Evolutionary conservation across 1,140 invertebrate genomes (phyloP), one percentile per base, ranked within the genome.

Genomic region (Augochlora pura): DNA sequence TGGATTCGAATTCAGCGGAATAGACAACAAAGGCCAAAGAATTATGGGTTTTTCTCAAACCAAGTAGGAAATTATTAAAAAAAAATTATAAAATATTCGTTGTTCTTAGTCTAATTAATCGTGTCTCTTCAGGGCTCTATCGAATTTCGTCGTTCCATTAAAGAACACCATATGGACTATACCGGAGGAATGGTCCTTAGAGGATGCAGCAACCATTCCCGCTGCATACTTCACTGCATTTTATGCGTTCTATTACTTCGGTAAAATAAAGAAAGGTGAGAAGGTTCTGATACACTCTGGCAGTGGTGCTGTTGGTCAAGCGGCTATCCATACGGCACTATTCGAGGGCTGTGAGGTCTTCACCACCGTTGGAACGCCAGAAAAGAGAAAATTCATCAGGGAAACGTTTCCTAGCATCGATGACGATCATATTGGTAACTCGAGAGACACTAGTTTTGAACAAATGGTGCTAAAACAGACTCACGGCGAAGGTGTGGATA

Each of bases 171-270:
- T 95, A 21, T 98, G 97, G 97, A 88, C 95, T 2, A 93, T 99
- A 25, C 98, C 98, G 5, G 94, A 97, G 1, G 87, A 94, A 8
- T 99, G 98, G 98, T 95, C 94, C 1, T 91, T 99, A 27, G 95
- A 97, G 88, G 96, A 99, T 62, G 98, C 98, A 1, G 97, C 97
- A 0, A 97, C 97, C 0, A 94, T 99, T 0, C 98, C 98, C 5
- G 96, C 96, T 1, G 96, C 96, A 8, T 99, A 98, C 88, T 94
- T 94, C 63, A 98, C 97, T 0, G 97, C 95, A 3, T 96, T 97
- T 82, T 97, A 97, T 89, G 96, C 97, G 12, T 94, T 99, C 73
- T 93, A 95, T 57, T 54, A 89, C 0, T 91, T 85, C 74, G 93
- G 94, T 38, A 91, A 93, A 54, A 93, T 96, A 79, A 93, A 93